Evolutionary conservation across 2,888 invertebrate genomes (phyloP).

Genomic region (Petrolisthes cinctipes): DNA sequence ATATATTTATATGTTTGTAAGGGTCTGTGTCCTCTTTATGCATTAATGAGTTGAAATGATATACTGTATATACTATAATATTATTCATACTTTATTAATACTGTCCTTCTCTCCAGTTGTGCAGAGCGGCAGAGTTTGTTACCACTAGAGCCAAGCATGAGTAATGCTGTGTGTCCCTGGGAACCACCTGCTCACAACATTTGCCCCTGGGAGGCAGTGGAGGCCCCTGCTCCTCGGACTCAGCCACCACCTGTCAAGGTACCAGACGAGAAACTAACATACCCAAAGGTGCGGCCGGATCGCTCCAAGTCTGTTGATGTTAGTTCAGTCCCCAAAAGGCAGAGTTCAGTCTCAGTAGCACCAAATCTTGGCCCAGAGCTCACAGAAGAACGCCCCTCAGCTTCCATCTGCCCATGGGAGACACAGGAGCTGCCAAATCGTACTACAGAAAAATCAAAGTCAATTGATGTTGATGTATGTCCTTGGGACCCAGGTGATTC

Average conservation of each 20-base stretch:
- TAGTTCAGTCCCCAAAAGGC: conserved; percentile 44
- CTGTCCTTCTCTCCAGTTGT: conserved; percentile 29
- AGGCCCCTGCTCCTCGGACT: conserved; percentile 36
- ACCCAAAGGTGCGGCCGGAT: conserved; percentile 58
- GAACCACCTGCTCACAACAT: conserved; percentile 50
- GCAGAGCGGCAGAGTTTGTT: conserved; percentile 34
- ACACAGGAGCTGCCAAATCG: conserved; percentile 49
- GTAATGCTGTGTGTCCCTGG: conserved; percentile 75
- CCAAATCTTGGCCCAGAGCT: conserved; percentile 46
- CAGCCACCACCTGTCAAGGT: conserved; percentile 8
- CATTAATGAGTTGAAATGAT: no score
- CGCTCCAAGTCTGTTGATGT: conserved; percentile 64
- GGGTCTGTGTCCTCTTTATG: no score
- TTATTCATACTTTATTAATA: neutral
- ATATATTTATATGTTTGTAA: no score
- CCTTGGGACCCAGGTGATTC: conserved; percentile 67
- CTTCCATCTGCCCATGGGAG: conserved; percentile 51
- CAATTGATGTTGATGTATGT: conserved; percentile 67
- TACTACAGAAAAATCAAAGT: conserved; percentile 56
- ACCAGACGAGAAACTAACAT: conserved; percentile 29
- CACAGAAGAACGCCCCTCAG: conserved; percentile 32
- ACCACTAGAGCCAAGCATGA: conserved; percentile 37
- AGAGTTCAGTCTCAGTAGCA: conserved; percentile 48
- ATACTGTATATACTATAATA: no score
- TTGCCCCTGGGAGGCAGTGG: conserved; percentile 63